phyloP scores from a whole-genome alignment of 2,113 vertebrate genomes.

The Corythornis vintsioides region DNA sequence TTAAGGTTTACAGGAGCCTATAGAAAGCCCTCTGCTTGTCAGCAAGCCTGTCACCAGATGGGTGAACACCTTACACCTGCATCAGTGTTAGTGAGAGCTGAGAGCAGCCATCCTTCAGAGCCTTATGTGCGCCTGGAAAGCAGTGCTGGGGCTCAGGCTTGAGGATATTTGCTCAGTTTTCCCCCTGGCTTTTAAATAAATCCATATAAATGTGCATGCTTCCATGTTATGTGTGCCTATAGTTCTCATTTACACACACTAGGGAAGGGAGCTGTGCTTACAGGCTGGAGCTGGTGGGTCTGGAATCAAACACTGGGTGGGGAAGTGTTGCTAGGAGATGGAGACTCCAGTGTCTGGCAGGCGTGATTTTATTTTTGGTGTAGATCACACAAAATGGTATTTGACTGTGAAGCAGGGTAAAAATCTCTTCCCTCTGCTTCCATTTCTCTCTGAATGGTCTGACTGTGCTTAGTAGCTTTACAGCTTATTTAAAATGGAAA shows the following conservation, averaged over 20 bases:
- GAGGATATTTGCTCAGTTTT: background rate
- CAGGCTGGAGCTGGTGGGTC: background rate
- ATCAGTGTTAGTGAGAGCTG: background rate
- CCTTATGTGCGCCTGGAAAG: background rate
- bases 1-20: background rate
- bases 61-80: background rate
- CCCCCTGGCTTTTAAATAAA: background rate
- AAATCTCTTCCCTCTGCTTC: background rate
- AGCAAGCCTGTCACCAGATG: background rate
- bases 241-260: accelerated
- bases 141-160: background rate
- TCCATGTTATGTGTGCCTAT: background rate
- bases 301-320: background rate
- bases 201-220: no score
- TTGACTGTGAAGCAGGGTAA: background rate
- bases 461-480: background rate
- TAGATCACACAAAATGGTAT: background rate
- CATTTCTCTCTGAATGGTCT: background rate
- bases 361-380: conserved; percentile 12
- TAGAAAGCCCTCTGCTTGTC: background rate
- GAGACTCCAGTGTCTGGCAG: conserved; percentile 23
- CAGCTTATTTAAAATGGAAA: conserved; percentile 3
- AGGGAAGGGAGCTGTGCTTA: background rate
- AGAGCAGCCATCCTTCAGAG: background rate
- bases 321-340: conserved; percentile 63